Conservation (phyloP, 2,797 vertebrate genomes). For the Mus minutoides region DNA sequence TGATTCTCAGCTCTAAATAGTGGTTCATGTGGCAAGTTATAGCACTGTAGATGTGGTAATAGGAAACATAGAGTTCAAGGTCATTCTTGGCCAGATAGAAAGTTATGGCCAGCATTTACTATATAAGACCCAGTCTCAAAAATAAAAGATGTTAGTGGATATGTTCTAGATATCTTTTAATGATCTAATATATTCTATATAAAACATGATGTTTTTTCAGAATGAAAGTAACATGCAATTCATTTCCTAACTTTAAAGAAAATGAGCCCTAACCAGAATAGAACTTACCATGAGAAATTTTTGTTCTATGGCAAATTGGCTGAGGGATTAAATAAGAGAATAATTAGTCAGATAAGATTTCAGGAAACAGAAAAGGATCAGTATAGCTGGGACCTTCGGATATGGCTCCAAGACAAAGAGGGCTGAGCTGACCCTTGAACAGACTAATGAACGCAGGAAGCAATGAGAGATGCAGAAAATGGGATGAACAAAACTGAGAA, state of each 20-base stretch:
- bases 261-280: background rate
- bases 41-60: background rate
- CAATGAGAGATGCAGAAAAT: slow-evolving; percentile 26
- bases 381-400: background rate
- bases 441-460: background rate
- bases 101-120: background rate
- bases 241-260: slow-evolving; percentile 14
- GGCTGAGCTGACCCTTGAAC: background rate
- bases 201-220: background rate
- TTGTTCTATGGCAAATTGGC: slow-evolving; percentile 5
- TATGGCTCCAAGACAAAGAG: background rate
- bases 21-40: background rate
- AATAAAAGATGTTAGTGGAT: background rate
- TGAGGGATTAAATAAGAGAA: slow-evolving; percentile 11
- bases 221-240: background rate
- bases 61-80: background rate
- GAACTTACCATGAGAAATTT: slow-evolving; percentile 44
- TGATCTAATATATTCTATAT: background rate
- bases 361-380: slow-evolving; percentile 42
- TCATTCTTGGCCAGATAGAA: background rate
- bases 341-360: slow-evolving; percentile 13
- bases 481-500: background rate
- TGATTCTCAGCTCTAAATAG: background rate
- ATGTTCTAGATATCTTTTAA: background rate
- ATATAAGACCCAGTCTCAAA: background rate